phyloP scores from a whole-genome alignment of 2,888 invertebrate species.

The Plusia festucae region DNA sequence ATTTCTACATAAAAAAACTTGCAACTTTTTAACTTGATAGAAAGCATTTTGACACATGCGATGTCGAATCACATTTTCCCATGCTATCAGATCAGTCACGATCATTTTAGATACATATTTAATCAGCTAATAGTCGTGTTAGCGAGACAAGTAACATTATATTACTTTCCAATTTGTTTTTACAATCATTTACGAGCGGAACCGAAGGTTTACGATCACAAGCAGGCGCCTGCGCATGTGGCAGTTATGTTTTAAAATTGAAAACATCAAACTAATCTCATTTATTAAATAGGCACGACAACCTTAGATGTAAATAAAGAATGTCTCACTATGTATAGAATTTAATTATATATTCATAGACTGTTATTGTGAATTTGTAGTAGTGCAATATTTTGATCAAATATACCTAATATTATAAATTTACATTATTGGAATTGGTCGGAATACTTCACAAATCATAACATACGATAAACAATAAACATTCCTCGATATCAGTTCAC shows the following conservation, averaged over 20 bases:
- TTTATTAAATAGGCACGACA: conserved; percentile 36
- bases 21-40: neutral
- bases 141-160: conserved; percentile 35
- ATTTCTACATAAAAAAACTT: too few relatives aligned
- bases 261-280: conserved; percentile 50
- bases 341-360: too few relatives aligned
- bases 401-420: too few relatives aligned
- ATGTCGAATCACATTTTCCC: conserved; percentile 11
- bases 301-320: conserved; percentile 36
- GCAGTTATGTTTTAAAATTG: conserved; percentile 57
- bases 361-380: too few relatives aligned
- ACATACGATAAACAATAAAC: conserved; percentile 47
- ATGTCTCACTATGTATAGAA: too few relatives aligned
- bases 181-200: conserved; percentile 68
- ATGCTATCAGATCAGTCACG: conserved; percentile 11
- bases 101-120: conserved; percentile 38
- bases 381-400: too few relatives aligned
- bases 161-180: conserved; percentile 67
- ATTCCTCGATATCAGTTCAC: conserved; percentile 49
- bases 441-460: conserved; percentile 9
- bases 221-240: conserved; percentile 22
- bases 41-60: neutral
- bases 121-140: conserved; percentile 49
- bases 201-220: conserved; percentile 68
- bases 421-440: conserved; percentile 1